Percentiles rank a stretch among this genome's conserved stretches.
Conservation (phyloP, 2,888 invertebrate species). For the Mystacides longicornis region DNA sequence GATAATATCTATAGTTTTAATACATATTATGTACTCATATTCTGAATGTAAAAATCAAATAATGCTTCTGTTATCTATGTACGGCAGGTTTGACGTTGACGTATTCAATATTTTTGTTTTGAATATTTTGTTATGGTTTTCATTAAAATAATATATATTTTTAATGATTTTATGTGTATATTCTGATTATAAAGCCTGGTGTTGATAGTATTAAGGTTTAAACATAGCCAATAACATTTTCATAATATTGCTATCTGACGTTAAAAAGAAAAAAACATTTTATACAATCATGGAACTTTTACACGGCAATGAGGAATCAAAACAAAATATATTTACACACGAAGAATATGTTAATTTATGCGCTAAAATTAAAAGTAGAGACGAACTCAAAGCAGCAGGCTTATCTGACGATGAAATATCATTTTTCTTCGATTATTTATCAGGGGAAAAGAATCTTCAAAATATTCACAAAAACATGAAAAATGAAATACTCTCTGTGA, state of each 20-base stretch:
- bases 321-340: conserved; percentile 39
- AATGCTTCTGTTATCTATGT: no score
- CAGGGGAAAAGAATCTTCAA: conserved; percentile 32
- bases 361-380: conserved; percentile 37
- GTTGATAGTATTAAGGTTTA: no score
- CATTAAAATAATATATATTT: no score
- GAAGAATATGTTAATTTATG: conserved; percentile 40
- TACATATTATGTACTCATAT: no score
- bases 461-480: conserved; percentile 32
- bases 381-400: conserved; percentile 43
- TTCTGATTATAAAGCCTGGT: no score
- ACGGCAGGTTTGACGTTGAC: no score
- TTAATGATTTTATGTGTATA: no score
- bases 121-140: no score
- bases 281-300: background rate
- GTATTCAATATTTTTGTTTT: no score
- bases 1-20: no score
- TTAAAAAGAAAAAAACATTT: background rate
- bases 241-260: background rate
- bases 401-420: conserved; percentile 45
- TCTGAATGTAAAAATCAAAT: no score
- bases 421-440: conserved; percentile 43
- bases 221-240: no score
- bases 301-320: background rate
- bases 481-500: conserved; percentile 23